Evolutionary conservation across 2,888 invertebrate genomes (phyloP), one percentile per base, ranked within the genome.

Genomic region (Nemapogon koenigi): DNA sequence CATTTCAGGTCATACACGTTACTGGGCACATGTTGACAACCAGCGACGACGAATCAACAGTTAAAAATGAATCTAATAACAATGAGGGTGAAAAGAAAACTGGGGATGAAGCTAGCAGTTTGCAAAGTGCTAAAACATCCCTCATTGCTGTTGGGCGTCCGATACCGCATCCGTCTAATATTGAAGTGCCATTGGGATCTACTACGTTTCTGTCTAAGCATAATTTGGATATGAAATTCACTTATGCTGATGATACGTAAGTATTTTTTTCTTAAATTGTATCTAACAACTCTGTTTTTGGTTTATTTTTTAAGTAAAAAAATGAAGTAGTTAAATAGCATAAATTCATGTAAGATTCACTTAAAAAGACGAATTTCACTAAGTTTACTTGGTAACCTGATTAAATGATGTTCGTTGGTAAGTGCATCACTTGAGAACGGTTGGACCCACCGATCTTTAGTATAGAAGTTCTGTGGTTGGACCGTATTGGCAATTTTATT

Each of bases 211-310:
- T 96, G 41, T 93, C 93, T 13, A 91, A 94, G 59, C 97, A 97
- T 64, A 89, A 86, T 52, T 81, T 95, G 58, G 94, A 94, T 60
- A 96, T 97, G 95, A 94, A 91, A 60, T 95, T 95, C 59, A 94
- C 93, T 15, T 93, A 94, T 60, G 92, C 91, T 42, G 97, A 97
- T 70, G 94, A 95, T 49, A 90, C 90, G 96, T 96, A 65, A 85
- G 87, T 83, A 50, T 37, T 41, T 32, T 33, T 38, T 39, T 33
- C 19, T 30, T n/a, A n/a, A n/a, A n/a, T n/a, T n/a, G n/a, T n/a
- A n/a, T n/a, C n/a, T n/a, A n/a, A n/a, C n/a, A n/a, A n/a, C n/a
- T n/a, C n/a, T n/a, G n/a, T n/a, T n/a, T n/a, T n/a, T n/a, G n/a
- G n/a, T n/a, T n/a, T n/a, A n/a, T n/a, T n/a, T n/a, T n/a, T n/a